Base-by-base conservation (phyloP, 1,140 invertebrate genomes). In the Babylonia areolata region DNA sequence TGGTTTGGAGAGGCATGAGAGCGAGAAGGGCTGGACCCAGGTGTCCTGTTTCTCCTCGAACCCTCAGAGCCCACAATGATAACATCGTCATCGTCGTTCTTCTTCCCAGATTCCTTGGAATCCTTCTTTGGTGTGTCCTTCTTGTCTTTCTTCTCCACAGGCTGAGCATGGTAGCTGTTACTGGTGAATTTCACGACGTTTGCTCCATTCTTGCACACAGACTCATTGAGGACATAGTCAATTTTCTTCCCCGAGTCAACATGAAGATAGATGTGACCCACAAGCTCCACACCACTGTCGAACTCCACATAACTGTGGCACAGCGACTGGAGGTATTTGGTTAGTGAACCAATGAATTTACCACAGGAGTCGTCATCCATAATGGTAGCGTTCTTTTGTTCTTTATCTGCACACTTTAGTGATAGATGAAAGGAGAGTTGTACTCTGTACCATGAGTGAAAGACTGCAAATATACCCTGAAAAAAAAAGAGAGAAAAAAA, bases 111-210 rank as follows among this genome's bases (percentile, higher is more conserved):
- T 46, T 81, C 69, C 31, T 85, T 46, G 2, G 78, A 42, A 28
- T 85, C 81, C n/a, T 69, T 71, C 39, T 84, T 73, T 9, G 82
- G 64, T 23, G 82, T 71, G 3, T 28, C 39, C 31, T 84, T 75
- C 31, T 84, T 84, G 35, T 69, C 58, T 37, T 69, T 28, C 40
- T 84, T 84, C 31, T 88, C 85, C 64, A 82, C 81, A 31, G 85
- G 87, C 58, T 87, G 87, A 12, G 87, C 87, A 81, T 88, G 87
- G 84, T 86, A 88, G 78, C 87, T 88, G 77, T 88, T 88, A 64
- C 87, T 88, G 54, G 85, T 86, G 77, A 88, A 88, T 33, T 85
- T 88, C 1, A 86, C 80, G 0, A 85, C 81, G n/a, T 88, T 86
- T 33, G 82, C 87, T 20, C 82, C 82, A 85, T 88, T 88, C 58